Evolutionary conservation across 2,888 invertebrate genomes (phyloP), one percentile per base, ranked within the genome.

Genomic region (Venustoraphidia nigricollis): DNA sequence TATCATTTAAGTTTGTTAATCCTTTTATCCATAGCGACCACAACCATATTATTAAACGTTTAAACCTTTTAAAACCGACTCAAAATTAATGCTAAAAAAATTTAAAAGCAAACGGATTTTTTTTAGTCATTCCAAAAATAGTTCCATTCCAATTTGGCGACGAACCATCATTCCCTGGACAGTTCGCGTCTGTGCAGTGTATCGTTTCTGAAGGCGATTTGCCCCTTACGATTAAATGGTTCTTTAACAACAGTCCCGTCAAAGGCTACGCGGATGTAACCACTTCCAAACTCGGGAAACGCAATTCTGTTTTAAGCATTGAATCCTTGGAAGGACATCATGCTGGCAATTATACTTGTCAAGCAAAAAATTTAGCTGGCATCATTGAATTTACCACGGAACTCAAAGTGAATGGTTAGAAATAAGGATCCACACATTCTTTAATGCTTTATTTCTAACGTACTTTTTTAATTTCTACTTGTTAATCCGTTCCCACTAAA

Each of bases 181-280:
- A 83, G 57, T 66, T 70, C 45, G 72, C 66, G 46, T 66, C 71
- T 58, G 65, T 71, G 53, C 70, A 70, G 60, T 73, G 73, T 60
- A 66, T 72, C 54, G 72, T 71, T 45, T 71, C 74, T 38, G 76
- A 78, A 58, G 81, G 85, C 52, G 86, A 86, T 66, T 67, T 79
- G 53, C 86, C 87, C 45, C 69, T 87, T 58, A 76, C 76, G 54
- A 79, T 87, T 53, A 70, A 72, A 46, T 86, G 85, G 85, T 77
- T 76, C 48, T 81, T 85, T 65, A 81, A 83, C 70, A 78, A 78
- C 52, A 72, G 73, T 60, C 69, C 69, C 50, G 66, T 78, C 58
- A 71, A 72, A 55, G 66, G 67, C 48, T 72, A 71, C 55, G 67
- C 71, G 54, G 75, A 72, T 60, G 72, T 76, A 58, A 66, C 67